Evolutionary conservation across 2,888 invertebrate genomes (phyloP).

Genomic region (Acrobasis consociella): DNA sequence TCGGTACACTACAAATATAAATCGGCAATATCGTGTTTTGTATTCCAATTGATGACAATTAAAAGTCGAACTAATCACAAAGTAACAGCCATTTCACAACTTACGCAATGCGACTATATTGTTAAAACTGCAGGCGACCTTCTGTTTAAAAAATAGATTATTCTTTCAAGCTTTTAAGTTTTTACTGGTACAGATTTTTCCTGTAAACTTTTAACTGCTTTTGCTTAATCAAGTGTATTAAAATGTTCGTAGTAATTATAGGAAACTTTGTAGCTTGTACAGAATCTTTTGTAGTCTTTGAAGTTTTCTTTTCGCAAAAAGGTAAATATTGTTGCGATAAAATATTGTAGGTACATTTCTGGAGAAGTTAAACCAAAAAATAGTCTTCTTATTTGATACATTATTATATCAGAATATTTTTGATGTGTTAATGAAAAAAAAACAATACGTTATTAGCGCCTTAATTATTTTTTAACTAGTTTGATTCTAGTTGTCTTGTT

Average conservation of each 20-base stretch:
- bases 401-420: no score
- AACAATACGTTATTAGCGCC: no score
- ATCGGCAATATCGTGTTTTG: no score
- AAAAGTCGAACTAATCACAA: no score
- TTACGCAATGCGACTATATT: not conserved
- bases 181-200: not conserved
- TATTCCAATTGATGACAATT: no score
- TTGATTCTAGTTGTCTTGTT: no score
- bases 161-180: not conserved
- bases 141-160: not conserved
- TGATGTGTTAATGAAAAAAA: no score
- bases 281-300: constrained; percentile 4
- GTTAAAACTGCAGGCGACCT: not conserved
- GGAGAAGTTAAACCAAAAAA: no score
- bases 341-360: not conserved
- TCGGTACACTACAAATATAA: no score
- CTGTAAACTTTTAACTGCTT: constrained; percentile 2
- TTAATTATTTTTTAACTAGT: no score
- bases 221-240: constrained; percentile 11
- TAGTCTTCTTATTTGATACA: no score
- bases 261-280: constrained; percentile 12
- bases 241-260: constrained; percentile 4
- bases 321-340: not conserved
- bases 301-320: constrained; percentile 4
- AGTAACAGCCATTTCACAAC: no score